These are phyloP conservation scores for Chorisops tibialis DNA, from an alignment of 2,888 invertebrate species.

Conservation along the genomic window DNA sequence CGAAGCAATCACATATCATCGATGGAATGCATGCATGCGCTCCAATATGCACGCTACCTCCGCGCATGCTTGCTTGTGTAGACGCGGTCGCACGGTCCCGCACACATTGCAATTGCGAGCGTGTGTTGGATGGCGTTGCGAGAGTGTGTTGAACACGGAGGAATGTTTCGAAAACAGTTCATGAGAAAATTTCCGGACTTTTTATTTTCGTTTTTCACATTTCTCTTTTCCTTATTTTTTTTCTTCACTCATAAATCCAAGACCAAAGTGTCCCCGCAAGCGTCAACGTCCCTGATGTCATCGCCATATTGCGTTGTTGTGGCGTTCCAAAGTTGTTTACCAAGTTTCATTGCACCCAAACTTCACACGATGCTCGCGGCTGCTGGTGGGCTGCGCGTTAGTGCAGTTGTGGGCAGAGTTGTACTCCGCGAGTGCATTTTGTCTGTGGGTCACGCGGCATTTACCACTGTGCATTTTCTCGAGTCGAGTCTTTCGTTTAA, in stretches of 20 bases:
- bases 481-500: no score
- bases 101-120: not conserved
- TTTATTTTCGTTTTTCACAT: conserved; percentile 6
- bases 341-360: conserved; percentile 21
- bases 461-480: no score
- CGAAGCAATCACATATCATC: conserved; percentile 7
- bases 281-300: no score
- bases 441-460: no score
- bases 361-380: conserved; percentile 5
- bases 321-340: conserved; percentile 25
- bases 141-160: not conserved
- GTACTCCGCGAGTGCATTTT: not conserved
- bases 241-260: not conserved
- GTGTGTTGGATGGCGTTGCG: not conserved
- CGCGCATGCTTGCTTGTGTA: conserved; percentile 2
- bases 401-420: not conserved
- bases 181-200: conserved; percentile 23
- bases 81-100: conserved; percentile 13
- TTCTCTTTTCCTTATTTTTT: not conserved
- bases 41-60: conserved; percentile 12
- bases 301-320: conserved; percentile 8
- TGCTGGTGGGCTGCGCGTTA: not conserved
- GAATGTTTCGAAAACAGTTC: conserved; percentile 20
- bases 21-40: conserved; percentile 17
- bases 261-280: no score